A percentile compares a stretch with the other conserved stretches of the same genome.
These are phyloP conservation scores for Drosophila teissieri DNA, from an alignment of 1,140 invertebrate genomes.

Conservation along the genomic window DNA sequence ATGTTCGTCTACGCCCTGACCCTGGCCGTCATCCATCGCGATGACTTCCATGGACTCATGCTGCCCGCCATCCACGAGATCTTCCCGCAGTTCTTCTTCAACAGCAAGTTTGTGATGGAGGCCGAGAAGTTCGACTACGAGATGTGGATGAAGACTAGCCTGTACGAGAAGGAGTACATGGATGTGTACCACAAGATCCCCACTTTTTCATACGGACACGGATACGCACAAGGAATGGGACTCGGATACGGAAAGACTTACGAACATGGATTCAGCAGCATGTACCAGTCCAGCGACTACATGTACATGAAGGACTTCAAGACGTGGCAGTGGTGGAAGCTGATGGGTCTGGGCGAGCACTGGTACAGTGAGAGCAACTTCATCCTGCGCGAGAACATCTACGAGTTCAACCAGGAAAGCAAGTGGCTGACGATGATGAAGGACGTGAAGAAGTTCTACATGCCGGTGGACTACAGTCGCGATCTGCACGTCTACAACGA, in stretches of 20 bases:
- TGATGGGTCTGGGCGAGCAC: slow-evolving; percentile 78
- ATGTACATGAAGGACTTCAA: slow-evolving; percentile 82
- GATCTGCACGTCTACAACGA: slow-evolving; percentile 86
- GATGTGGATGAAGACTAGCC: slow-evolving; percentile 73
- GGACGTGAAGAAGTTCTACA: slow-evolving; percentile 69
- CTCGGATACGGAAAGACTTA: slow-evolving; percentile 19
- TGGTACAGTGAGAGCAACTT: slow-evolving; percentile 72
- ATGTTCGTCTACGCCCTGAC: slow-evolving; percentile 87
- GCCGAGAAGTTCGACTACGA: slow-evolving; percentile 85
- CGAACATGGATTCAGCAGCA: slow-evolving; percentile 85
- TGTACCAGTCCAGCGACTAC: slow-evolving; percentile 62
- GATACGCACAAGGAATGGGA: slow-evolving; percentile 85
- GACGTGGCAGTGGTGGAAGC: slow-evolving; percentile 83
- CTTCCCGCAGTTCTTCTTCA: slow-evolving; percentile 87
- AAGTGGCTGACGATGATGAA: slow-evolving; percentile 71
- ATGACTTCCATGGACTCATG: slow-evolving; percentile 86
- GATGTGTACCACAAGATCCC: slow-evolving; percentile 87
- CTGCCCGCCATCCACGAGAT: slow-evolving; percentile 88
- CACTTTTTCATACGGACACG: slow-evolving; percentile 53
- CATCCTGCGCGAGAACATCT: slow-evolving; percentile 74
- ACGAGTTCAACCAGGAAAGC: slow-evolving; percentile 65
- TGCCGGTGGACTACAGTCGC: slow-evolving; percentile 84
- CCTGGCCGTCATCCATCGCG: slow-evolving; percentile 86
- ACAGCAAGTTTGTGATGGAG: slow-evolving; percentile 86
- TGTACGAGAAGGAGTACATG: slow-evolving; percentile 85